Percentiles rank a stretch among this genome's conserved stretches.
These are phyloP conservation scores for Pseudopodoces humilis DNA, from an alignment of 2,113 vertebrate genomes.

Conservation along the genomic window DNA sequence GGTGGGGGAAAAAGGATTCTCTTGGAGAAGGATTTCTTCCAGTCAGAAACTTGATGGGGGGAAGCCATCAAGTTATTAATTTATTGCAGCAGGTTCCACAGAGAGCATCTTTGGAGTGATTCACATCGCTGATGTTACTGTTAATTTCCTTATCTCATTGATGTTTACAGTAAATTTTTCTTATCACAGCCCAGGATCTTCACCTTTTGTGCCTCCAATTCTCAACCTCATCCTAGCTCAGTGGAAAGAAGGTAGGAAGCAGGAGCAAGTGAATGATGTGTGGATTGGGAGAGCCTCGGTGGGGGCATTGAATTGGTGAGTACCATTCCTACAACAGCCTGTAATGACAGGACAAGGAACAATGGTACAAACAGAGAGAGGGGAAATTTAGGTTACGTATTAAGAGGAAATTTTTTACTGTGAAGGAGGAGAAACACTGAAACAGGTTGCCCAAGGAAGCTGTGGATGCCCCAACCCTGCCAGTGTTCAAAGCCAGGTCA, in stretches of 20 bases:
- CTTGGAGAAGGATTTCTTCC: background rate
- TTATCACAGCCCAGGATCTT: background rate
- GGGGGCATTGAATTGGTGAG: background rate
- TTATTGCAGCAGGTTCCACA: background rate
- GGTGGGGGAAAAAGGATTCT: background rate
- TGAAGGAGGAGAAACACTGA: background rate
- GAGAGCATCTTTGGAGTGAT: background rate
- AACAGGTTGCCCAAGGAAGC: background rate
- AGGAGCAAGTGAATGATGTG: background rate
- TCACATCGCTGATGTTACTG: background rate
- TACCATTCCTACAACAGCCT: background rate
- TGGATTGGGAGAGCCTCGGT: background rate
- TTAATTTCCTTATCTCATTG: background rate
- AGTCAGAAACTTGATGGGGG: background rate
- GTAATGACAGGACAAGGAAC: background rate
- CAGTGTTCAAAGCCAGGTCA: background rate
- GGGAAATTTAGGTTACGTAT: background rate
- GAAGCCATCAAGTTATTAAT: background rate
- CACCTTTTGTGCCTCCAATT: background rate
- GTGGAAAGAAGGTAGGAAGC: background rate
- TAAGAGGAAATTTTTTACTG: background rate
- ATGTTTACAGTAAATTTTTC: background rate
- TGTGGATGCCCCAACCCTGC: background rate
- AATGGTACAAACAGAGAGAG: background rate
- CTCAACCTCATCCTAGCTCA: accelerated